These are phyloP conservation scores for Carduelis carduelis DNA, from an alignment of 2,797 vertebrate species.

Conservation along the genomic window DNA sequence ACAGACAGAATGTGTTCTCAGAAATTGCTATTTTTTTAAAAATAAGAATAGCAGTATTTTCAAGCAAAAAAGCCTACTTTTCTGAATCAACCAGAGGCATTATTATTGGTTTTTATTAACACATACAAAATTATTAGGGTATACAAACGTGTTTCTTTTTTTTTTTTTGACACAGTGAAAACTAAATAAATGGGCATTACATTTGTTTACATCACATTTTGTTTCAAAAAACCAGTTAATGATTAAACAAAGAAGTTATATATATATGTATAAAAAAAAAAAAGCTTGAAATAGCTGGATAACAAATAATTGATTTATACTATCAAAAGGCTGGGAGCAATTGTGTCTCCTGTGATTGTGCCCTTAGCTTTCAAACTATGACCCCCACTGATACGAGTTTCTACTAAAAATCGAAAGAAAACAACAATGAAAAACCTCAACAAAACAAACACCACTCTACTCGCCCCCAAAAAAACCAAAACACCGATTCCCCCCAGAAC, in stretches of 20 bases:
- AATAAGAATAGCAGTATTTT: background rate
- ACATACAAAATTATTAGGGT: slow-evolving; percentile 76
- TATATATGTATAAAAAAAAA: background rate
- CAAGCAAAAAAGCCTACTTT: slow-evolving; percentile 37
- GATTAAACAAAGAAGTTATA: slow-evolving; percentile 45
- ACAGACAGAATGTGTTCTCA: background rate
- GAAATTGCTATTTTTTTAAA: too few species aligned
- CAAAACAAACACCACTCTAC: background rate
- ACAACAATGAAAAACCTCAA: background rate
- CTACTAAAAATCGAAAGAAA: background rate
- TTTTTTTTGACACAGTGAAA: slow-evolving; percentile 61
- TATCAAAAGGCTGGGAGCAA: slow-evolving; percentile 16
- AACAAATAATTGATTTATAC: slow-evolving; percentile 41
- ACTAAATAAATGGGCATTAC: slow-evolving; percentile 61
- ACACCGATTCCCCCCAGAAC: background rate
- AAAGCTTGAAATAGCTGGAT: slow-evolving; percentile 58
- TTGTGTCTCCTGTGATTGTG: background rate
- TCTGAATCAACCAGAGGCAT: slow-evolving; percentile 56
- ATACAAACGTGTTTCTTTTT: slow-evolving; percentile 73
- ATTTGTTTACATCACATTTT: slow-evolving; percentile 57
- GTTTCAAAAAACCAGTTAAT: slow-evolving; percentile 44
- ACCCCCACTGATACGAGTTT: background rate
- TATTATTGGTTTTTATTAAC: slow-evolving; percentile 78
- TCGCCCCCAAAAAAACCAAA: background rate
- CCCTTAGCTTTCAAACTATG: slow-evolving; percentile 27